These are phyloP conservation scores for Osmerus eperlanus DNA, from an alignment of 2,113 vertebrate genomes.

Conservation along the genomic window DNA sequence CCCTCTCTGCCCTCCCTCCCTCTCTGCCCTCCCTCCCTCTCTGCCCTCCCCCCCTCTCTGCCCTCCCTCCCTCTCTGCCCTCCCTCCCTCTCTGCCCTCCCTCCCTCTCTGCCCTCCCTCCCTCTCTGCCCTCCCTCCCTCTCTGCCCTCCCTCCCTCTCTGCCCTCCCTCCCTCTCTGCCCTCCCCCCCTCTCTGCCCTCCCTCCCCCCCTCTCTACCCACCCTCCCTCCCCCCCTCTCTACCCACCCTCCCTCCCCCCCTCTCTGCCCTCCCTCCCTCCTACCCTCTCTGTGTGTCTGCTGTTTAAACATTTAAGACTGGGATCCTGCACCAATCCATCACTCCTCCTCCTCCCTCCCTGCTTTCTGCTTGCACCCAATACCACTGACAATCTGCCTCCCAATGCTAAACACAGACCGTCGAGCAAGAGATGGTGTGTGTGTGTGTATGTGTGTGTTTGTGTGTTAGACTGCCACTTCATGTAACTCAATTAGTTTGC, in stretches of 20 bases:
- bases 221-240: neutral
- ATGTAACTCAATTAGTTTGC: neutral
- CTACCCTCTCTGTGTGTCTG: constrained; percentile 33
- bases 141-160: neutral
- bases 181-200: neutral
- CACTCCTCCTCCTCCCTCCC: constrained; percentile 32
- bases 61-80: neutral
- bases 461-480: neutral
- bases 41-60: neutral
- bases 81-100: neutral
- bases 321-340: constrained; percentile 66
- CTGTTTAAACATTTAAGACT: constrained; percentile 73
- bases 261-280: neutral
- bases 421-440: neutral
- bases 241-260: constrained; percentile 12
- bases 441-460: neutral
- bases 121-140: constrained; percentile 1
- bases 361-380: constrained; percentile 45
- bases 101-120: neutral
- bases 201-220: neutral
- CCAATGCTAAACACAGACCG: constrained; percentile 52
- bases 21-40: neutral
- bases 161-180: neutral
- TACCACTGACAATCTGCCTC: constrained; percentile 45
- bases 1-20: constrained; percentile 7